Evolutionary conservation across 2,113 vertebrate genomes (phyloP).

Genomic region (Myrmecobius fasciatus): DNA sequence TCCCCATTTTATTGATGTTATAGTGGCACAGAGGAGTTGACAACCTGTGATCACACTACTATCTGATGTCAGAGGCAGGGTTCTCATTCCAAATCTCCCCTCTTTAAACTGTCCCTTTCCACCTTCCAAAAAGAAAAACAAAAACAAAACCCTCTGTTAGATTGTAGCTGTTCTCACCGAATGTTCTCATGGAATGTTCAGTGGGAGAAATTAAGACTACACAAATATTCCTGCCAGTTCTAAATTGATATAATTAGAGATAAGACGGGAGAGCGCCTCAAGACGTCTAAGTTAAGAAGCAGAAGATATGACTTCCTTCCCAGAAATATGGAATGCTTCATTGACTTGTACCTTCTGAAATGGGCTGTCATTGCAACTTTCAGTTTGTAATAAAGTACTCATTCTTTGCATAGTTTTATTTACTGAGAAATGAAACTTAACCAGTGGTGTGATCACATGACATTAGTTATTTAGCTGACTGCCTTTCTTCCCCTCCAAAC

Average conservation of each 20-base stretch:
- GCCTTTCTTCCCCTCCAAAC: not conserved
- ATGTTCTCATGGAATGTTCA: not conserved
- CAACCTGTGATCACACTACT: not conserved
- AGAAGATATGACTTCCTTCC: not conserved
- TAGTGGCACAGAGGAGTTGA: not conserved
- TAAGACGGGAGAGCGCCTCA: too few relatives aligned
- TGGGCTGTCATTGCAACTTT: not conserved
- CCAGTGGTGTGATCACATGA: not conserved
- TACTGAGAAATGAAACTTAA: slow-evolving; percentile 62
- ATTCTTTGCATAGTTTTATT: not conserved
- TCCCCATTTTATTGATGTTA: not conserved
- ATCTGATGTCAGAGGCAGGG: not conserved
- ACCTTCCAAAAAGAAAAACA: not conserved
- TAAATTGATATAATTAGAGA: not conserved
- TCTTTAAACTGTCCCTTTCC: not conserved
- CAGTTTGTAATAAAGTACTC: accelerated
- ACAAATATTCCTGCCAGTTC: not conserved
- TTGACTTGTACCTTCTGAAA: not conserved
- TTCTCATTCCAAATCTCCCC: not conserved
- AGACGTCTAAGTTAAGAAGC: not conserved
- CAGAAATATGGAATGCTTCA: not conserved
- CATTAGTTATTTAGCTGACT: accelerated
- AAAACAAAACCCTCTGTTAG: not conserved
- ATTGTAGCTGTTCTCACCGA: not conserved
- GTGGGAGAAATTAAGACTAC: not conserved